Percentiles rank a stretch among this genome's conserved stretches.
Conservation (phyloP, 92 coral and sea anemone genomes). For the Palythoa grandiflora region DNA sequence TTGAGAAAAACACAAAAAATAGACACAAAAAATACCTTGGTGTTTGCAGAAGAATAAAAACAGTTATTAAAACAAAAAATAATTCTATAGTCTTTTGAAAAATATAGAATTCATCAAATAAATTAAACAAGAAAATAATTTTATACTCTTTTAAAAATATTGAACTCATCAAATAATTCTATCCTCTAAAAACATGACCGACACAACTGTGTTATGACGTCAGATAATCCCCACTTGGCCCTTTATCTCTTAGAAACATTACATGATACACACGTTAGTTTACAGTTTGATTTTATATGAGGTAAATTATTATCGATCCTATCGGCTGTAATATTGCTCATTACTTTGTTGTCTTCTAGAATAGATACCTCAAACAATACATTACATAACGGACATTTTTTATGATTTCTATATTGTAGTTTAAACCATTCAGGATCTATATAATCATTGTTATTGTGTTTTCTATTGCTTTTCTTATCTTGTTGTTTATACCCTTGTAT, state of each 20-base stretch:
- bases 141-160: no score
- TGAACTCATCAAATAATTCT: no score
- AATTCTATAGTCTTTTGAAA: no score
- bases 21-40: no score
- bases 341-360: conserved; percentile 43
- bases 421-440: conserved; percentile 53
- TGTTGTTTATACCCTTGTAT: neutral
- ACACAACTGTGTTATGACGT: neutral
- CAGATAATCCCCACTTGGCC: neutral
- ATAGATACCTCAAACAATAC: conserved; percentile 32
- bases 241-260: neutral
- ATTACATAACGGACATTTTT: conserved; percentile 38
- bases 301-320: conserved; percentile 39
- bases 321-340: conserved; percentile 36
- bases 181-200: no score
- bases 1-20: no score
- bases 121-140: no score
- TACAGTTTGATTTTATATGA: neutral
- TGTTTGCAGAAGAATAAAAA: no score
- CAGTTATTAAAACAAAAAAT: no score
- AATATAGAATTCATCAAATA: no score
- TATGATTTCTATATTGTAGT: conserved; percentile 37
- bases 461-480: neutral
- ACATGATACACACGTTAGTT: neutral
- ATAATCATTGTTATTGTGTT: conserved; percentile 12